Evolutionary conservation across 2,888 invertebrate species (phyloP).

Genomic region (Vanessa cardui): DNA sequence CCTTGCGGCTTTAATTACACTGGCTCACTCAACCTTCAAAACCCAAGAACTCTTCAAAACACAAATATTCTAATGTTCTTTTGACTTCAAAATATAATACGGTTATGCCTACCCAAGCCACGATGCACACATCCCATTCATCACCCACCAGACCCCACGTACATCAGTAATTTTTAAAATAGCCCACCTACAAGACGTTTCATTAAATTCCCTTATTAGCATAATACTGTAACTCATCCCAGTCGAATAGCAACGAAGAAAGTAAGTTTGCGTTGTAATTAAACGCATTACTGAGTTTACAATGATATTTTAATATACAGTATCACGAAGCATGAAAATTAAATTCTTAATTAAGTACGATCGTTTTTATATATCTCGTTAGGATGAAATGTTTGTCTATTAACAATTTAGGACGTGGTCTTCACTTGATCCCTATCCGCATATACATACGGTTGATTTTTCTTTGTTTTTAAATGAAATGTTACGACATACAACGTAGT

Average conservation of each 20-base stretch:
- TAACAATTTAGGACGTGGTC: neutral
- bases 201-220: slow-evolving; percentile 6
- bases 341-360: slow-evolving; percentile 4
- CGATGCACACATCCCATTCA: no score
- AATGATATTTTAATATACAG: slow-evolving; percentile 21
- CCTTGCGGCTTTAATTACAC: no score
- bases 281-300: slow-evolving; percentile 47
- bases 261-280: slow-evolving; percentile 45
- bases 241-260: slow-evolving; percentile 42
- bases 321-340: slow-evolving; percentile 8
- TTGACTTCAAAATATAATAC: no score
- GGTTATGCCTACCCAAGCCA: no score
- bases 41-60: no score
- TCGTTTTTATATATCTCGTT: neutral
- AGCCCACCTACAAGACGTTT: slow-evolving; percentile 7
- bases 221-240: slow-evolving; percentile 18
- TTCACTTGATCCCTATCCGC: neutral
- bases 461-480: slow-evolving; percentile 3
- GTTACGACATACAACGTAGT: no score
- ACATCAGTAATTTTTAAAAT: neutral
- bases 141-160: no score
- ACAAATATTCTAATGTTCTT: no score
- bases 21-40: no score
- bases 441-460: neutral
- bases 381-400: slow-evolving; percentile 5